A percentile compares a stretch with the other conserved stretches of the same genome.
phyloP scores from a whole-genome alignment of 2,888 invertebrate genomes.

The Synergus itoensis region DNA sequence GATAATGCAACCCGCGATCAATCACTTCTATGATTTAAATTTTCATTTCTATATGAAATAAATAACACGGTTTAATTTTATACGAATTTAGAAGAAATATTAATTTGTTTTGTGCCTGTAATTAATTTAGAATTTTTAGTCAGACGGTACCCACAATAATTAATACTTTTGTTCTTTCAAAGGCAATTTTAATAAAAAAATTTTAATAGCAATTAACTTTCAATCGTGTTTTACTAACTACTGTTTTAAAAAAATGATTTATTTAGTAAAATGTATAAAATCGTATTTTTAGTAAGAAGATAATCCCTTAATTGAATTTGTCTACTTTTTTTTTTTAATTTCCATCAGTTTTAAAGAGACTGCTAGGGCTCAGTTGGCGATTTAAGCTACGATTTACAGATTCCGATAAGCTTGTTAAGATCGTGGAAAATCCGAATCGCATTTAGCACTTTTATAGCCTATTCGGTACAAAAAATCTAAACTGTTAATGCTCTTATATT shows the following conservation, averaged over 20 bases:
- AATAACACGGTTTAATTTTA: no score
- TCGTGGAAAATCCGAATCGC: not conserved
- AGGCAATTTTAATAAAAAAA: no score
- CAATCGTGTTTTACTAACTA: no score
- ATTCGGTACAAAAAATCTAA: not conserved
- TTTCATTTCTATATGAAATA: no score
- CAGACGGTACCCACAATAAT: no score
- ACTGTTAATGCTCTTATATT: not conserved
- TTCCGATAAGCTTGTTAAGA: not conserved
- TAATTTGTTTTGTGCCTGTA: no score
- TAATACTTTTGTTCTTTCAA: no score
- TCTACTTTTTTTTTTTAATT: not conserved
- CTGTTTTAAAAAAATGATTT: not conserved
- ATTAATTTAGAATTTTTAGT: no score
- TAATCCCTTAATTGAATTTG: not conserved
- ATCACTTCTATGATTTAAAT: no score
- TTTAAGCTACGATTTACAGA: not conserved
- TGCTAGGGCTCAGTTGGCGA: not conserved
- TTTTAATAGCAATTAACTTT: no score
- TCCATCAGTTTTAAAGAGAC: not conserved
- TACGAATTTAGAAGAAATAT: no score
- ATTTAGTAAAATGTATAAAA: not conserved
- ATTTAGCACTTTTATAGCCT: not conserved
- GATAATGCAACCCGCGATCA: no score
- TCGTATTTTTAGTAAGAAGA: not conserved